Base-by-base conservation (phyloP, 2,797 vertebrate species). In the Leucoraja ocellata region DNA sequence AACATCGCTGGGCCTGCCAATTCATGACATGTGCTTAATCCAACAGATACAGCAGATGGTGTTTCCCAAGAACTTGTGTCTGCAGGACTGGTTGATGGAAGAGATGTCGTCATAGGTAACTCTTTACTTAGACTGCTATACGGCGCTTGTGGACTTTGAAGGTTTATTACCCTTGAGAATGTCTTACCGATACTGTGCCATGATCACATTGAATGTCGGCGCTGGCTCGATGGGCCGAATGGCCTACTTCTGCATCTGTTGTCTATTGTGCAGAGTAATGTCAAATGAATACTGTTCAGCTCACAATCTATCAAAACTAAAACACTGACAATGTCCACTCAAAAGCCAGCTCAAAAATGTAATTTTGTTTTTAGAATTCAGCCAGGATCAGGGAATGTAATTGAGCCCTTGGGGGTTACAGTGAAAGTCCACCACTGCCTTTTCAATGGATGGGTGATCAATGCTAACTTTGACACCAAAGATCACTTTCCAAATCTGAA, bases 31-130 rank as follows among this genome's bases (percentile, higher is more conserved):
- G 78, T 76, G 23, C 23, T 61, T 86, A 13, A 73, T 95, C 93
- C 94, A 94, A 93, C 96, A 99, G 99, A 99, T 96, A 99, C 99
- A 32, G 98, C 99, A 93, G 99, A 99, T 32, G 99, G 99, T 0
- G 99, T 99, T 93, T 99, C 99, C 93, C 99, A 99, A 95, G 99
- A 99, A 94, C 97, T 99, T 94, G 99, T 99, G 95, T 98, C 98
- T 91, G 99, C 99, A 21, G 99, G 99, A 74, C 97, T 99, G 94
- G 99, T 99, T 63, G 99, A 99, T 78, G 99, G 99, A 95, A 98
- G 97, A 96, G 99, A 99, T 95, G 96, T 99, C 95, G 98, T 99
- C 94, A 98, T 99, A 97, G 99, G 99, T 99, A 96, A 96, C 96
- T 91, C 46, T 73, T 54, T 74, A 25, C 4, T 54, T 46, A 28